Evolutionary conservation across 2,888 invertebrate species (phyloP), one percentile per base, ranked within the genome.

Genomic region (Agriotes lineatus): DNA sequence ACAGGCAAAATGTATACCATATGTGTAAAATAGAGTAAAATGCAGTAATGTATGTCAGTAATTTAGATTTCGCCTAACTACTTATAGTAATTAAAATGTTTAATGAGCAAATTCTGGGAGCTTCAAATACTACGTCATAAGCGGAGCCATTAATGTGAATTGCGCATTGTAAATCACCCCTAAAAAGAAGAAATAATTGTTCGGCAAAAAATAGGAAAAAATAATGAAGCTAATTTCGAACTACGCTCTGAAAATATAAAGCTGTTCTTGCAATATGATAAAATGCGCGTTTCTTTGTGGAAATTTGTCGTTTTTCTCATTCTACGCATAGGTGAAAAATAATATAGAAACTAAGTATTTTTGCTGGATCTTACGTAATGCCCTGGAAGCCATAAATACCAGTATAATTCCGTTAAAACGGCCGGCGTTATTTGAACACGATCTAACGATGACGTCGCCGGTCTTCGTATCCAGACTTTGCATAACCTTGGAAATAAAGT

Each of bases 401-500:
- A n/a, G n/a, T n/a, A n/a, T n/a, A n/a, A n/a, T n/a, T n/a, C n/a
- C n/a, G n/a, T n/a, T n/a, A n/a, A n/a, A n/a, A n/a, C n/a, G n/a
- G n/a, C n/a, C n/a, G n/a, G n/a, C n/a, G n/a, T n/a, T n/a, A n/a
- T n/a, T n/a, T 42, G 9, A 42, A 42, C 16, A 42, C 42, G 16
- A 14, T 42, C 1, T 42, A 42, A 42, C 42, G 6, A 42, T 42
- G 14, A 12, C 14, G 14, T 4, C 7, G 2, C 16, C 12, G 42
- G 16, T 9, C 16, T 42, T 42, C 42, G 45, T 44, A 45, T 45
- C 18, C n/a, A 20, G 22, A 59, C 45, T 59, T 44, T 4, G 9
- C 7, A 42, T 22, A 25, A 19, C 19, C 42, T 42, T 58, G 58
- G 42, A 33, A 25, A 12, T 58, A 42, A 58, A 58, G 58, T 58